Base-by-base conservation (phyloP, 2,797 vertebrate species). In the Distichodus sexfasciatus region DNA sequence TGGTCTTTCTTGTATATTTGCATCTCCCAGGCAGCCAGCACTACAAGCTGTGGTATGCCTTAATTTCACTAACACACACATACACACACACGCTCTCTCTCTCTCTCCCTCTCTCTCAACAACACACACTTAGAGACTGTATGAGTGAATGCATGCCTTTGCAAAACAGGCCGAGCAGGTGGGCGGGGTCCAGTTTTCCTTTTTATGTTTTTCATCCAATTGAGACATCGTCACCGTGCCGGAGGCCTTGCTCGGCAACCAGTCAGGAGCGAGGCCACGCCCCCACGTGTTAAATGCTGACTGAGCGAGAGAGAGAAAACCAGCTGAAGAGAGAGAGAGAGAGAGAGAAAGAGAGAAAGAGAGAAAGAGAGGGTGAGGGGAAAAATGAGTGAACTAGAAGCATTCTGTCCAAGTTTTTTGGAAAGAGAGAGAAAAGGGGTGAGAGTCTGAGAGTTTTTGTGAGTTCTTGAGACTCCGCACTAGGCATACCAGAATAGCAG, bases 241-340 rank as follows among this genome's bases (percentile, higher is more conserved):
- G 83, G 79, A 78, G 80, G 79, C 78, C 81, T 73, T 77, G 81
- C 77, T 76, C 57, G 60, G 55, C 47, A 55, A 33, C 91, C 90
- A 91, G 89, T 91, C 76, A 64, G 46, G 38, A 46, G 12, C n/a
- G 36, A 48, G 65, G 26, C 36, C 46, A 17, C 55, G 24, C 71
- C 61, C 65, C 71, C 33, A 19, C 69, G 86, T 84, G 82, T 83
- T 89, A 86, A 84, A 79, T 90, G 88, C 90, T 91, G 89, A 91
- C 87, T 87, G 88, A 87, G 89, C 87, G 87, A 72, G 67, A 12
- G 80, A 89, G 87, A 85, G 83, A n/a, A n/a, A 86, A 90, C 88
- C 90, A 92, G 88, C 90, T 91, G 90, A 6, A 29, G 6, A 85
- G 87, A 89, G 86, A 33, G 35, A 55, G 64, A 66, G 65, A 79